Conservation (phyloP, 2,888 invertebrate genomes). For the Xestia c-nigrum region DNA sequence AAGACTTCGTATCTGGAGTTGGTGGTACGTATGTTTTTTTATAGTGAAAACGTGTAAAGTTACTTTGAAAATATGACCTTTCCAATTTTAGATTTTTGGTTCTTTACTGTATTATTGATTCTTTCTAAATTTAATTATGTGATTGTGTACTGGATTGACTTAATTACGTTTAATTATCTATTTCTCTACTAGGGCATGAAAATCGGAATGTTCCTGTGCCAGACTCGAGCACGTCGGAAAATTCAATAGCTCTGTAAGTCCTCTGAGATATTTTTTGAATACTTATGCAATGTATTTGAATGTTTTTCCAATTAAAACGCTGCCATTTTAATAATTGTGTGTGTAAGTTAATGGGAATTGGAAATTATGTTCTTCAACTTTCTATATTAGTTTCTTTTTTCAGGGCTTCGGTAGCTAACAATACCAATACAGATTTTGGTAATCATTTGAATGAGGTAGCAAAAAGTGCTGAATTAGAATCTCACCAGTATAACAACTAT, state of each 20-base stretch:
- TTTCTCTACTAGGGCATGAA: slow-evolving; percentile 69
- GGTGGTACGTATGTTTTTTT: slow-evolving; percentile 68
- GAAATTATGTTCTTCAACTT: slow-evolving; percentile 11
- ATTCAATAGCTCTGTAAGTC: slow-evolving; percentile 77
- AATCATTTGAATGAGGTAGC: slow-evolving; percentile 50
- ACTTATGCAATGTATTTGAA: not conserved
- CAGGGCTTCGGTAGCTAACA: slow-evolving; percentile 71
- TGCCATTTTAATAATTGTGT: not conserved
- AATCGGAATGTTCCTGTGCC: slow-evolving; percentile 74
- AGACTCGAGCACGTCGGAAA: slow-evolving; percentile 83
- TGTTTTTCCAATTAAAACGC: slow-evolving; percentile 7
- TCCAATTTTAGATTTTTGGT: too few species aligned
- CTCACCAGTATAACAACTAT: slow-evolving; percentile 59
- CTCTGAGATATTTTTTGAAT: not conserved
- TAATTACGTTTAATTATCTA: not conserved
- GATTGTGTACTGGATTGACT: not conserved
- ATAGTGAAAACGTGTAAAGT: not conserved
- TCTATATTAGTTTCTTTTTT: slow-evolving; percentile 64
- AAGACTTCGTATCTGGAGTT: slow-evolving; percentile 80
- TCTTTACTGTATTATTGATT: too few species aligned
- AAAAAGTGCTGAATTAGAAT: slow-evolving; percentile 57
- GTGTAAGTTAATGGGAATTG: not conserved
- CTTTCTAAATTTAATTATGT: not conserved
- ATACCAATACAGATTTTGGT: slow-evolving; percentile 59
- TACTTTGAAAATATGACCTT: not conserved